Evolutionary conservation across 1,140 invertebrate genomes (phyloP).

Genomic region (Leptonema lineaticorne): DNA sequence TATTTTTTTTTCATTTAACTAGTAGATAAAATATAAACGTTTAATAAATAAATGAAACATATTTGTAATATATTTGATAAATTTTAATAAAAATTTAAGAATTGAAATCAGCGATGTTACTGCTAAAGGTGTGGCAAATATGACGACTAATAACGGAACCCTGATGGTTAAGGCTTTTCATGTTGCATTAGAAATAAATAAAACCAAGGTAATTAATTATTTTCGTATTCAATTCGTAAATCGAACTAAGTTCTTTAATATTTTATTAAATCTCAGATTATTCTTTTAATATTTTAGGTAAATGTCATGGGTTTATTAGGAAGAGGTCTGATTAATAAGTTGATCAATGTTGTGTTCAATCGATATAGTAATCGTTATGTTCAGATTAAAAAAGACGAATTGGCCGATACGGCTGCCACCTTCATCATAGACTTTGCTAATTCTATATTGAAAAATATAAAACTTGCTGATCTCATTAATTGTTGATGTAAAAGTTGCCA

Average conservation of each 20-base stretch:
- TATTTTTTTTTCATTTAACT: no score
- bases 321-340: conserved; percentile 27
- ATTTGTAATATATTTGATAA: background rate
- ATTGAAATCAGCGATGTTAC: conserved; percentile 22
- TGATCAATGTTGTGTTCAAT: conserved; percentile 31
- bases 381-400: conserved; percentile 30
- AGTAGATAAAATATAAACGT: background rate
- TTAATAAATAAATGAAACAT: background rate
- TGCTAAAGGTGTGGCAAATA: conserved; percentile 28
- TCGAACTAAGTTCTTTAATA: no score
- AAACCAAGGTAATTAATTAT: conserved; percentile 31
- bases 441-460: conserved; percentile 26
- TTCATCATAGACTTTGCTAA: conserved; percentile 31
- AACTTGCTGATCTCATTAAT: conserved; percentile 30
- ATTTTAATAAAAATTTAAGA: conserved; percentile 20
- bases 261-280: no score
- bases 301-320: conserved; percentile 34
- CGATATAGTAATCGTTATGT: conserved; percentile 26
- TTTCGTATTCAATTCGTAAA: background rate
- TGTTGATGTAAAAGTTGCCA: conserved; percentile 7
- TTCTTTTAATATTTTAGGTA: conserved; percentile 21
- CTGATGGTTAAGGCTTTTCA: conserved; percentile 28
- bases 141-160: conserved; percentile 26
- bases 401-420: conserved; percentile 21
- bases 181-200: conserved; percentile 25